phyloP scores from a whole-genome alignment of 2,113 vertebrate species.

The Nyctereutes procyonoides region DNA sequence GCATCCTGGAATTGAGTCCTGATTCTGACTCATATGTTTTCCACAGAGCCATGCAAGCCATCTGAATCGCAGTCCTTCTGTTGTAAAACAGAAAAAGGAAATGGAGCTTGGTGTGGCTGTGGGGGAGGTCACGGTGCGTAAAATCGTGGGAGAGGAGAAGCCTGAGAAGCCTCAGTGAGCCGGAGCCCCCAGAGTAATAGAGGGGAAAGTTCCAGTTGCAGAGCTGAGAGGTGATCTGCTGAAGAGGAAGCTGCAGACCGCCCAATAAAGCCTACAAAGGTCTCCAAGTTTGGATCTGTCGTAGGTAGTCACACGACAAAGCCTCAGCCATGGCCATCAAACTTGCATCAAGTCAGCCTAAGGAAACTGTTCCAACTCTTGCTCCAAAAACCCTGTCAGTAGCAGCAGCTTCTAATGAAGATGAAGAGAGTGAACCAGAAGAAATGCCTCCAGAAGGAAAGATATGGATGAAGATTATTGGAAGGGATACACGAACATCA shows the following conservation, averaged over 20 bases:
- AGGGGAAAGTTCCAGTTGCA: conserved; percentile 93
- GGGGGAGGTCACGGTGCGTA: neutral
- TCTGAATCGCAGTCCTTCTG: neutral
- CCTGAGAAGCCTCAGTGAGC: neutral
- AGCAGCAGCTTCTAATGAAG: conserved; percentile 84
- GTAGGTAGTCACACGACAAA: conserved; percentile 92
- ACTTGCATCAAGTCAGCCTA: conserved; percentile 95
- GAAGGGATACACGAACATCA: neutral
- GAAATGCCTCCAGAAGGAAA: neutral
- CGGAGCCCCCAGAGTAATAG: conserved; percentile 89
- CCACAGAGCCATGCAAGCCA: neutral
- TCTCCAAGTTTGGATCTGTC: conserved; percentile 95
- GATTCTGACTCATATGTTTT: neutral
- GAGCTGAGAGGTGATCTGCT: conserved; percentile 93
- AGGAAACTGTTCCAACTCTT: conserved; percentile 91
- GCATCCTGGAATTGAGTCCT: neutral
- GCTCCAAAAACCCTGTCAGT: conserved; percentile 94
- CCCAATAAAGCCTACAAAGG: conserved; percentile 92
- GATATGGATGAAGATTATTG: neutral
- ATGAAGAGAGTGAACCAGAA: neutral
- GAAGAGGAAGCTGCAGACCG: conserved; percentile 90
- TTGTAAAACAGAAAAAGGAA: neutral
- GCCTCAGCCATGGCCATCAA: conserved; percentile 96
- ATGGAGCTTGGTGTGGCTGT: neutral
- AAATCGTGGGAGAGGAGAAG: neutral